Conservation (phyloP, 2,888 invertebrate genomes). For the Sinohyriopsis cumingii region DNA sequence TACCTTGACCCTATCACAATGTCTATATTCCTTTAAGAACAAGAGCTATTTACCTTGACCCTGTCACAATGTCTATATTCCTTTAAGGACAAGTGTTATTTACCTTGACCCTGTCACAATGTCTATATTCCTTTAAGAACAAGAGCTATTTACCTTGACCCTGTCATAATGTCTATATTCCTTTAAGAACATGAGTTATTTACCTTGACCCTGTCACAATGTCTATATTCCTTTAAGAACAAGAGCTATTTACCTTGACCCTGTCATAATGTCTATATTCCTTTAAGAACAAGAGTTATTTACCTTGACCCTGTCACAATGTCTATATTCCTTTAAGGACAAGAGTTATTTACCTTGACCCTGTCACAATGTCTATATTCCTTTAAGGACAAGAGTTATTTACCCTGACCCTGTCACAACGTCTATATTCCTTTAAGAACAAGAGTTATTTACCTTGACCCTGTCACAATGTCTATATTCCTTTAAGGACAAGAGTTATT, state of each 20-base stretch:
- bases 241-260: background rate
- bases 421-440: constrained; percentile 74
- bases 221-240: constrained; percentile 74
- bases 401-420: constrained; percentile 86
- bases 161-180: background rate
- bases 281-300: constrained; percentile 5
- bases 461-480: background rate
- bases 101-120: constrained; percentile 86
- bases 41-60: background rate
- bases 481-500: constrained; percentile 6
- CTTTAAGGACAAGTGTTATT: constrained; percentile 5
- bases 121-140: constrained; percentile 74
- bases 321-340: constrained; percentile 74
- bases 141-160: background rate
- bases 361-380: background rate
- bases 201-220: constrained; percentile 86
- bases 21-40: constrained; percentile 75
- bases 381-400: constrained; percentile 6
- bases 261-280: background rate
- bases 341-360: background rate
- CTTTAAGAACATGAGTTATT: constrained; percentile 4
- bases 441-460: background rate
- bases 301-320: constrained; percentile 86
- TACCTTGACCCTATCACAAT: constrained; percentile 86
- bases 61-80: background rate